Base-by-base conservation (phyloP, 1,140 invertebrate genomes). In the Acromyrmex echinatior region DNA sequence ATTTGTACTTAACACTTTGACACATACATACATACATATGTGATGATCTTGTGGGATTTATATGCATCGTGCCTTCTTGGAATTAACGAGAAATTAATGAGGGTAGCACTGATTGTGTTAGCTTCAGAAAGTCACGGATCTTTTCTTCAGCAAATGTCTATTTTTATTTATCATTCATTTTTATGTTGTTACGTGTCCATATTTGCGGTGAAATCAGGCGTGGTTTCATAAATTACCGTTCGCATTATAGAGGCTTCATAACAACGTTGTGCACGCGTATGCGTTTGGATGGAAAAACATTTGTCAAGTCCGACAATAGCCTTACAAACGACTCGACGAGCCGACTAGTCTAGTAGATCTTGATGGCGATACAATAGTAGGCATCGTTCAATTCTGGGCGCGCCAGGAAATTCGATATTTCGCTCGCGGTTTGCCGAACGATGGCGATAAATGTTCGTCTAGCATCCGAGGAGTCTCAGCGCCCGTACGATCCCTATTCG, bases 341-440 rank as follows among this genome's bases (percentile, higher is more conserved):
- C 79, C 78, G 86, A 86, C 89, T 28, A 56, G 66, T 87, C 87
- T 88, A 87, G 87, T 68, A 91, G 90, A 88, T 87, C 87, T 60
- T 88, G 90, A 86, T 70, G 60, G 49, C 53, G 87, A 77, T 70
- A 92, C 89, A 92, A 92, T 92, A 74, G 88, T n/a, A 70, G 78
- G 88, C 91, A 92, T 92, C 92, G 65, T 87, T 92, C 86, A 88
- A 91, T 86, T 88, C 78, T 91, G 87, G 92, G 88, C 88, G 89
- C 90, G 90, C 92, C 92, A 89, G 88, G 92, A 92, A 92, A 92
- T 92, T 92, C 92, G 91, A 92, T 92, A 92, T 90, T 90, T 81
- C 65, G 89, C 70, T 77, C 77, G 86, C 66, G 80, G 76, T 89
- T 91, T 81, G 77, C 71, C 80, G 63, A 70, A 58, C 31, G 89